A percentile compares a stretch with the other conserved stretches of the same genome.
These are phyloP conservation scores for Ceratina japonica DNA, from an alignment of 1,140 invertebrate genomes.

Conservation along the genomic window DNA sequence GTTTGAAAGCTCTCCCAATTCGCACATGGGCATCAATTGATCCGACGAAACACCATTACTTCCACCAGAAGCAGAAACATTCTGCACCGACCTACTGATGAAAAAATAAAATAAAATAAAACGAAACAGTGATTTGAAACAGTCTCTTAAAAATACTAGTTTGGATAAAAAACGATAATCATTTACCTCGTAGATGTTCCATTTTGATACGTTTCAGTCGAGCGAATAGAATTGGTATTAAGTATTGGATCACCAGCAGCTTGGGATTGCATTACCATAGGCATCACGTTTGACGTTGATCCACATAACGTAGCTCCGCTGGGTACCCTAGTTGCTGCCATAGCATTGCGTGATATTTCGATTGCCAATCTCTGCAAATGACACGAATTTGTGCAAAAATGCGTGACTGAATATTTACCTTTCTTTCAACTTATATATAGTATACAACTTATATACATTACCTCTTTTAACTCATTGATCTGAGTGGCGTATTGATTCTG, in stretches of 20 bases:
- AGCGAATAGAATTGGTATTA: constrained; percentile 56
- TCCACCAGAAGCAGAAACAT: constrained; percentile 48
- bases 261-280: constrained; percentile 50
- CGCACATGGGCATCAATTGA: constrained; percentile 67
- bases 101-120: not conserved
- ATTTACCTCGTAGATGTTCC: constrained; percentile 63
- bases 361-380: constrained; percentile 83
- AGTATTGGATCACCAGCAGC: constrained; percentile 58
- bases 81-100: constrained; percentile 62
- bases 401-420: constrained; percentile 27
- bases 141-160: not conserved
- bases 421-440: too few relatives aligned
- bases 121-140: too few relatives aligned
- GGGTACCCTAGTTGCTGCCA: constrained; percentile 77
- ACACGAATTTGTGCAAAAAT: not conserved
- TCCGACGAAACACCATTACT: constrained; percentile 28
- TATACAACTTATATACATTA: constrained; percentile 69
- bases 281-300: constrained; percentile 53
- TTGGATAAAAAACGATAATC: not conserved
- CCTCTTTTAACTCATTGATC: constrained; percentile 92
- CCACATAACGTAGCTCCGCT: constrained; percentile 52
- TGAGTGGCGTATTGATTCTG: constrained; percentile 90
- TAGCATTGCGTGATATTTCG: constrained; percentile 86
- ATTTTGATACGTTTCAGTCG: constrained; percentile 66
- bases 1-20: constrained; percentile 64